Evolutionary conservation across 2,113 vertebrate species (phyloP).

Genomic region (Lichenostomus cassidix): DNA sequence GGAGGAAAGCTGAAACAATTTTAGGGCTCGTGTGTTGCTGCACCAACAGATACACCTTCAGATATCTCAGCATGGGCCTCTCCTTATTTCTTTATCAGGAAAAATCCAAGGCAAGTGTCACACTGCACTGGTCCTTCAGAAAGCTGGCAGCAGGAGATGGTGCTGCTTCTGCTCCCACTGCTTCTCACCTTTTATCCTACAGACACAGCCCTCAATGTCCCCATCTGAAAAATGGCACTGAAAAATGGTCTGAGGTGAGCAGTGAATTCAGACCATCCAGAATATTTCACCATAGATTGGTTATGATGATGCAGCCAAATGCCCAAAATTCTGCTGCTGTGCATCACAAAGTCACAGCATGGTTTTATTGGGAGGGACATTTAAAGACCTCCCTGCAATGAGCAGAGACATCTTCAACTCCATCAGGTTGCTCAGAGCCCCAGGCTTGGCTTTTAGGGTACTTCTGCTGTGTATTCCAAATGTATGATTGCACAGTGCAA

Average conservation of each 20-base stretch:
- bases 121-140: background rate
- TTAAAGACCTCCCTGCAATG: background rate
- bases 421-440: background rate
- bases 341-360: fast-evolving
- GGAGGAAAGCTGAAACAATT: conserved; percentile 3
- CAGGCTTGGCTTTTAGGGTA: background rate
- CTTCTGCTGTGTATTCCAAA: background rate
- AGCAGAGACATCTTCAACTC: background rate
- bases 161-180: background rate
- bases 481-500: background rate
- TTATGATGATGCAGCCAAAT: background rate
- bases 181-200: background rate
- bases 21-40: background rate
- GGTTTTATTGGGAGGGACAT: background rate
- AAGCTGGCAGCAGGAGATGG: background rate
- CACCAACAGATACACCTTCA: background rate
- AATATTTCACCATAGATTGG: background rate
- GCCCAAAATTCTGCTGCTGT: background rate
- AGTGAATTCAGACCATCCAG: background rate
- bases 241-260: background rate
- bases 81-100: background rate
- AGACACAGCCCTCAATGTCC: background rate
- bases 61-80: background rate
- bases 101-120: background rate
- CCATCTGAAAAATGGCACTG: background rate